Conservation (phyloP, 2,888 invertebrate species). For the Hemaris fuciformis region DNA sequence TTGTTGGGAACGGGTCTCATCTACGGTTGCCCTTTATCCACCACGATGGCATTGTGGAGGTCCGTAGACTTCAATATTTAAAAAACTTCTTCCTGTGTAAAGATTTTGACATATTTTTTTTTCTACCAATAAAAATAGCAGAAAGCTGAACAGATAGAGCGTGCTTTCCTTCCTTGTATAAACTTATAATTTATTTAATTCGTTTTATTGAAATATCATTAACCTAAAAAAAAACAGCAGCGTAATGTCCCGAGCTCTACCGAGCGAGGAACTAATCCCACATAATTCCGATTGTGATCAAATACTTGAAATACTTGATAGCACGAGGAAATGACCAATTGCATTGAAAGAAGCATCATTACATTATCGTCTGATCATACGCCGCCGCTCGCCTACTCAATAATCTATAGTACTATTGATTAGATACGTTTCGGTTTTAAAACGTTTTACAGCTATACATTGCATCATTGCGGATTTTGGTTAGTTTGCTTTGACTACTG, state of each 20-base stretch:
- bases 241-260: not conserved
- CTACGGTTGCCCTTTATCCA: too few species aligned
- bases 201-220: not conserved
- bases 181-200: not conserved
- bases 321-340: constrained; percentile 7
- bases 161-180: too few species aligned
- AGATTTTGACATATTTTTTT: too few species aligned
- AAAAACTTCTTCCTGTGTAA: too few species aligned
- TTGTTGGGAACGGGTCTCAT: too few species aligned
- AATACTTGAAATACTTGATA: constrained; percentile 9
- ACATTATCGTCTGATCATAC: constrained; percentile 3
- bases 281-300: not conserved
- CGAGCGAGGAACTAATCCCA: not conserved
- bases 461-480: not conserved
- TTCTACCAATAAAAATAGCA: too few species aligned
- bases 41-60: too few species aligned
- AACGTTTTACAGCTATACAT: not conserved
- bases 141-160: too few species aligned
- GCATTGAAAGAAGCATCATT: not conserved
- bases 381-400: not conserved
- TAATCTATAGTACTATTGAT: not conserved
- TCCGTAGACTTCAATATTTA: too few species aligned
- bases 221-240: not conserved
- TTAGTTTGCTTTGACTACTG: not conserved
- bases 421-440: not conserved